A percentile compares a stretch with the other conserved stretches of the same genome.
phyloP scores from a whole-genome alignment of 2,888 invertebrate genomes.

The Junonia oenone region DNA sequence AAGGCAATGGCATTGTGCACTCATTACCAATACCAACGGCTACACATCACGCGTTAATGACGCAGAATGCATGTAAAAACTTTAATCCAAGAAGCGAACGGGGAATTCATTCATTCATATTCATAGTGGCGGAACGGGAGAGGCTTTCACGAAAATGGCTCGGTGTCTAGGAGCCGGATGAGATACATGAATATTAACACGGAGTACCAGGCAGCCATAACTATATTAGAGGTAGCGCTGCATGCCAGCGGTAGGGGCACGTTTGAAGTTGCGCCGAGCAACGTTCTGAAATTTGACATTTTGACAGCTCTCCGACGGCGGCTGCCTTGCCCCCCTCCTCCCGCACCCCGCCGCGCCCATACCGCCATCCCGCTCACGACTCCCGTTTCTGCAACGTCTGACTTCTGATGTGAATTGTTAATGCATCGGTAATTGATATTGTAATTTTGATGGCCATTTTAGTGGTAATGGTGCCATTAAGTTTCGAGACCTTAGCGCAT shows the following conservation, averaged over 20 bases:
- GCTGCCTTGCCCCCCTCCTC: conserved; percentile 56
- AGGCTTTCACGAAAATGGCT: conserved; percentile 76
- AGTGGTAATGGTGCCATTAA: conserved; percentile 50
- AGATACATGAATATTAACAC: conserved; percentile 79
- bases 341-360: conserved; percentile 37
- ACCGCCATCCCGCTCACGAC: conserved; percentile 56
- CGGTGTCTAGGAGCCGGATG: conserved; percentile 65
- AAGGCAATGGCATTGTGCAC: not conserved
- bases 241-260: conserved; percentile 72
- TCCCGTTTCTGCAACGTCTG: conserved; percentile 75
- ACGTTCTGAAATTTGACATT: conserved; percentile 80
- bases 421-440: conserved; percentile 79
- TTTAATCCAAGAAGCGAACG: conserved; percentile 68
- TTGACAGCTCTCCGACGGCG: conserved; percentile 79
- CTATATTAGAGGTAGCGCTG: conserved; percentile 71
- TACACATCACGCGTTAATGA: conserved; percentile 2
- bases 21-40: conserved; percentile 13
- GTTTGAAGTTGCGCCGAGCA: conserved; percentile 74
- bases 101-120: conserved; percentile 71
- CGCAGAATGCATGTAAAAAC: conserved; percentile 43
- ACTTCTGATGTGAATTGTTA: conserved; percentile 78
- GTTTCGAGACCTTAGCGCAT: conserved; percentile 36
- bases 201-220: conserved; percentile 65
- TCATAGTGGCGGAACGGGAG: conserved; percentile 62
- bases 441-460: conserved; percentile 73